Evolutionary conservation across 92 coral and sea anemone genomes (phyloP).

Genomic region (Scolanthus callimorphus): DNA sequence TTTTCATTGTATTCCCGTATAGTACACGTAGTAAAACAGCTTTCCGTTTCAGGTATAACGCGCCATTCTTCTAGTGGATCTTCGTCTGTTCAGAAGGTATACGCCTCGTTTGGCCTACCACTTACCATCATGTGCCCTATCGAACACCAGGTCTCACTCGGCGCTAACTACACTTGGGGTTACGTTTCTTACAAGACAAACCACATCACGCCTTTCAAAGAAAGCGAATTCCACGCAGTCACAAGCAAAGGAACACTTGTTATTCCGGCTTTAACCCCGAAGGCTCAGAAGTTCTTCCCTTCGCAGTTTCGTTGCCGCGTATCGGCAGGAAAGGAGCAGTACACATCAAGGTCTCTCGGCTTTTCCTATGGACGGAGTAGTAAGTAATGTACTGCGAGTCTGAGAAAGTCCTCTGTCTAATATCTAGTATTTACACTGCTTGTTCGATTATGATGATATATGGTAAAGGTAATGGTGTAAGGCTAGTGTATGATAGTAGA

Average conservation of each 20-base stretch:
- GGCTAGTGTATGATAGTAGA: no score
- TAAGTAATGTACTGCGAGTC: no score
- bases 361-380: neutral
- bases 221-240: neutral
- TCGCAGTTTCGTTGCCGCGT: neutral
- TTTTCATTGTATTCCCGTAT: no score
- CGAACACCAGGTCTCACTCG: neutral
- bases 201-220: neutral
- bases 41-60: constrained; percentile 4
- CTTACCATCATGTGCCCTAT: neutral
- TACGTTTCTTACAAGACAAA: neutral
- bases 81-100: neutral
- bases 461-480: no score
- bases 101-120: neutral
- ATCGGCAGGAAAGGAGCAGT: constrained; percentile 8
- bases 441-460: neutral
- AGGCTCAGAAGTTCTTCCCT: neutral
- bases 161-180: constrained; percentile 27
- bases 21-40: no score
- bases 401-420: no score
- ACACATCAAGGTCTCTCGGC: neutral
- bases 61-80: constrained; percentile 10
- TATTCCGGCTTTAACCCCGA: neutral
- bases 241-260: constrained; percentile 4
- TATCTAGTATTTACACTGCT: neutral